These are phyloP conservation scores for Barbus barbus DNA, from an alignment of 2,113 vertebrate species.

Conservation along the genomic window DNA sequence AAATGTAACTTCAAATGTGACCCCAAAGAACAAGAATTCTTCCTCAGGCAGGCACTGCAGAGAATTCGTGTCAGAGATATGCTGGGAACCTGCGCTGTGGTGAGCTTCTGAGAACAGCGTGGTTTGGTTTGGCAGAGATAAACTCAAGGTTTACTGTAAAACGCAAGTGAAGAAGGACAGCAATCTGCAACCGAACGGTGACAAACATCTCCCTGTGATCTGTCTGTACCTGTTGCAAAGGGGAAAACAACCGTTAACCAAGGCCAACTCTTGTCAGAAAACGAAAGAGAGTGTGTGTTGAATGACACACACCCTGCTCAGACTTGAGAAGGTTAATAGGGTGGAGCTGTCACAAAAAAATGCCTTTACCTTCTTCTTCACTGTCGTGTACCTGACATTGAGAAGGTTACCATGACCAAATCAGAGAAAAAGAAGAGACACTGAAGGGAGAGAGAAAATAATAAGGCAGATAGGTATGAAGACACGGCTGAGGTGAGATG, in stretches of 20 bases:
- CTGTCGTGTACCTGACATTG: conserved; percentile 13
- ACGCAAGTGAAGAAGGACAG: background rate
- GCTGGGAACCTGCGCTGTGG: background rate
- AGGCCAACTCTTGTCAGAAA: background rate
- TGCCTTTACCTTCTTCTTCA: conserved; percentile 22
- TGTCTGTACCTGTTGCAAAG: conserved; percentile 16
- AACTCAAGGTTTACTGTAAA: conserved; percentile 24
- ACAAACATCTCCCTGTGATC: conserved; percentile 11
- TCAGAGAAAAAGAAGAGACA: background rate
- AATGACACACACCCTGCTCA: conserved; percentile 35
- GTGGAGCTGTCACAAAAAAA: conserved; percentile 18
- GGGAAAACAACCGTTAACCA: background rate
- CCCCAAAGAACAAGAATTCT: background rate
- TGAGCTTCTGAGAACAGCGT: conserved; percentile 7
- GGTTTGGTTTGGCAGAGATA: background rate
- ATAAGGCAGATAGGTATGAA: conserved; percentile 11
- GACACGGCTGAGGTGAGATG: background rate
- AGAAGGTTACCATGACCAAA: conserved; percentile 16
- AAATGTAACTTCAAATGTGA: background rate
- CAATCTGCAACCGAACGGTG: background rate
- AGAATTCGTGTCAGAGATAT: background rate
- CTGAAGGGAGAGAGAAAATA: background rate
- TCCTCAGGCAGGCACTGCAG: background rate
- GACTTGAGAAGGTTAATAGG: conserved; percentile 18
- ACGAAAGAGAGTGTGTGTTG: background rate